These are phyloP conservation scores for Eumaeus atala DNA, from an alignment of 1,140 invertebrate species.

Conservation along the genomic window DNA sequence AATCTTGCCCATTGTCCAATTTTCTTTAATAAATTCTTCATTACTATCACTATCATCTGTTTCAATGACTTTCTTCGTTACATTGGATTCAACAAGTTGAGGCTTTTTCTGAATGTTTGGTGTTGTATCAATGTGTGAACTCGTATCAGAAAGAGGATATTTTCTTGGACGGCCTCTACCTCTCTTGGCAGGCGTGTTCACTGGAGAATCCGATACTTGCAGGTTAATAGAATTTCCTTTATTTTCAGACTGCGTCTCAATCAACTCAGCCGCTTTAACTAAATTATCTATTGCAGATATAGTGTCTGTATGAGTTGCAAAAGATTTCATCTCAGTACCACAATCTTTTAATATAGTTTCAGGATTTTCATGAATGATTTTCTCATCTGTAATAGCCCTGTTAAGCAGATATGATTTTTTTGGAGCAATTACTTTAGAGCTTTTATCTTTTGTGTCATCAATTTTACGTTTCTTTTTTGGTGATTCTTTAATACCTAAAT, in stretches of 20 bases:
- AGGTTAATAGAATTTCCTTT: slow-evolving; percentile 26
- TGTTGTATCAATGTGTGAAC: slow-evolving; percentile 28
- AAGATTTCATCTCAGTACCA: slow-evolving; percentile 27
- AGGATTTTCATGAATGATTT: slow-evolving; percentile 21
- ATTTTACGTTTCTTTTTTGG: slow-evolving; percentile 57
- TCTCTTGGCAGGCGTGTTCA: slow-evolving; percentile 50
- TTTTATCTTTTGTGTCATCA: slow-evolving; percentile 53
- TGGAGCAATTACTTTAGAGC: slow-evolving; percentile 47
- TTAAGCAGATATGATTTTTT: slow-evolving; percentile 64
- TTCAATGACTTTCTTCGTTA: slow-evolving; percentile 32
- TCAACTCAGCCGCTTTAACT: slow-evolving; percentile 60
- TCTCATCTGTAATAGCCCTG: slow-evolving; percentile 32
- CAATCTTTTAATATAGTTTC: slow-evolving; percentile 10
- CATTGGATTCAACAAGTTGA: slow-evolving; percentile 41
- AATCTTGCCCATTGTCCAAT: slow-evolving; percentile 69
- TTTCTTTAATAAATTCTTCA: slow-evolving; percentile 53
- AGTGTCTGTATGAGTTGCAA: slow-evolving; percentile 34
- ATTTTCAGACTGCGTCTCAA: slow-evolving; percentile 57
- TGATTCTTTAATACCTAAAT: slow-evolving; percentile 49
- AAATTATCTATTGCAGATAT: slow-evolving; percentile 60
- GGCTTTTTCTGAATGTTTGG: slow-evolving; percentile 56
- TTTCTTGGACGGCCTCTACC: slow-evolving; percentile 62
- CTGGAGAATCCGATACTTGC: slow-evolving; percentile 24
- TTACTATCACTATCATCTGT: slow-evolving; percentile 45
- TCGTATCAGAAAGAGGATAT: slow-evolving; percentile 48